phyloP scores from a whole-genome alignment of 2,888 invertebrate species.

The Podotricha telesiphe region DNA sequence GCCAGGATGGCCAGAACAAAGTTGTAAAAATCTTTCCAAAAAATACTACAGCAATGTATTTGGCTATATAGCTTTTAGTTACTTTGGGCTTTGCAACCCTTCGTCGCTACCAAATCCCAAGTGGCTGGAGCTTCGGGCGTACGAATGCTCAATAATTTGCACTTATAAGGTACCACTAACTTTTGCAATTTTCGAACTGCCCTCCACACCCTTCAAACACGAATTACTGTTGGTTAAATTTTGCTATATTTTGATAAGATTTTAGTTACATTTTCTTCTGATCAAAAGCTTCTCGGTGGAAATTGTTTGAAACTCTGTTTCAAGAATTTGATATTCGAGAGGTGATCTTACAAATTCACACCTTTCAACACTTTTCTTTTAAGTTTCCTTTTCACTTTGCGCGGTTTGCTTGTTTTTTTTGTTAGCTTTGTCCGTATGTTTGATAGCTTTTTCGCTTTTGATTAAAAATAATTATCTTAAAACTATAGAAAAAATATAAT shows the following conservation, averaged over 20 bases:
- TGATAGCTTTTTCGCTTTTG: background rate
- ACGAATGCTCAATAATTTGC: conserved; percentile 62
- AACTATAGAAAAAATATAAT: too few relatives aligned
- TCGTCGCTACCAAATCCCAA: conserved; percentile 5
- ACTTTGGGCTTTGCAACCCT: background rate
- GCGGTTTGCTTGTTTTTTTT: background rate
- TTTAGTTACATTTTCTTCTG: conserved; percentile 82
- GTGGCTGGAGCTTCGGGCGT: background rate
- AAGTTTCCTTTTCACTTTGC: conserved; percentile 1
- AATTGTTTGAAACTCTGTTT: conserved; percentile 76
- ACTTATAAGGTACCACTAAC: conserved; percentile 77
- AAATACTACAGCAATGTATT: background rate
- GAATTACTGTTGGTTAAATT: conserved; percentile 82
- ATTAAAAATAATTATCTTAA: too few relatives aligned
- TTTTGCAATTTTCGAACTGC: conserved; percentile 75
- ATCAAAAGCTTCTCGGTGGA: conserved; percentile 76
- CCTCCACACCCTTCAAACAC: conserved; percentile 76
- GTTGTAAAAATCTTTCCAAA: too few relatives aligned
- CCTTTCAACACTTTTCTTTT: conserved; percentile 53
- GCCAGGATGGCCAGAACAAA: too few relatives aligned
- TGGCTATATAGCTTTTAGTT: background rate
- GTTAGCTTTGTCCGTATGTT: conserved; percentile 2
- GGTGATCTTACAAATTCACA: conserved; percentile 76
- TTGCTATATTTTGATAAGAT: conserved; percentile 69
- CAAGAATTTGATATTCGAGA: conserved; percentile 74